Evolutionary conservation across 2,888 invertebrate species (phyloP).

Genomic region (Himalopsyche kuldschensis): DNA sequence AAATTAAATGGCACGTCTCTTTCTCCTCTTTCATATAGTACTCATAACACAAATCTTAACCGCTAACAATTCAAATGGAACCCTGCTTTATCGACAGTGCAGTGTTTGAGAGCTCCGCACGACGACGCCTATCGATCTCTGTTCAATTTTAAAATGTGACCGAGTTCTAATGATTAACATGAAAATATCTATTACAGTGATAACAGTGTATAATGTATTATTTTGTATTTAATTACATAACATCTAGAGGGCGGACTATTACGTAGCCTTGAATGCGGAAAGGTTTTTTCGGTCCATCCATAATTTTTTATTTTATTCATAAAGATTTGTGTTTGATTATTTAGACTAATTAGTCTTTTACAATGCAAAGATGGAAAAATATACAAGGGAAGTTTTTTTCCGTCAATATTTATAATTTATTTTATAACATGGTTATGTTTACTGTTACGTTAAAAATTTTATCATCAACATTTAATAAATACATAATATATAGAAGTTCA

Average conservation of each 20-base stretch:
- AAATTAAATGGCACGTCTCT: slow-evolving; percentile 24
- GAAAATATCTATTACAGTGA: slow-evolving; percentile 1
- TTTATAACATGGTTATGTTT: slow-evolving; percentile 21
- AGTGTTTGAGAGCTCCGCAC: neutral
- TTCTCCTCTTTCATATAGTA: neutral
- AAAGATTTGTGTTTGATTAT: slow-evolving; percentile 3
- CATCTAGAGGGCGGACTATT: slow-evolving; percentile 13
- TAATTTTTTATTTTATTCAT: neutral
- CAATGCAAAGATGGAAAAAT: slow-evolving; percentile 29
- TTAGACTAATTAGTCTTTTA: slow-evolving; percentile 23
- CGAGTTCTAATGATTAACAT: neutral
- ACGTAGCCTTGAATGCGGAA: neutral
- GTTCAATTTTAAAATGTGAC: neutral
- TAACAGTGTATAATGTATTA: slow-evolving; percentile 5
- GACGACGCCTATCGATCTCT: neutral
- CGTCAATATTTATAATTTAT: slow-evolving; percentile 9
- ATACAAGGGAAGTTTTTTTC: slow-evolving; percentile 26
- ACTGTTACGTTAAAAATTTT: slow-evolving; percentile 28
- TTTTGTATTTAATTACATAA: neutral
- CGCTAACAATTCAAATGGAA: neutral
- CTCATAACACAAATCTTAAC: neutral
- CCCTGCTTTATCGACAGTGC: neutral
- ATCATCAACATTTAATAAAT: slow-evolving; percentile 36
- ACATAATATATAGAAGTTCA: slow-evolving; percentile 24
- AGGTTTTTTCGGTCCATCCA: neutral